A percentile compares a stretch with the other conserved stretches of the same genome.
Evolutionary conservation across 2,888 invertebrate species (phyloP).

Genomic region (Brachylomia viminalis): DNA sequence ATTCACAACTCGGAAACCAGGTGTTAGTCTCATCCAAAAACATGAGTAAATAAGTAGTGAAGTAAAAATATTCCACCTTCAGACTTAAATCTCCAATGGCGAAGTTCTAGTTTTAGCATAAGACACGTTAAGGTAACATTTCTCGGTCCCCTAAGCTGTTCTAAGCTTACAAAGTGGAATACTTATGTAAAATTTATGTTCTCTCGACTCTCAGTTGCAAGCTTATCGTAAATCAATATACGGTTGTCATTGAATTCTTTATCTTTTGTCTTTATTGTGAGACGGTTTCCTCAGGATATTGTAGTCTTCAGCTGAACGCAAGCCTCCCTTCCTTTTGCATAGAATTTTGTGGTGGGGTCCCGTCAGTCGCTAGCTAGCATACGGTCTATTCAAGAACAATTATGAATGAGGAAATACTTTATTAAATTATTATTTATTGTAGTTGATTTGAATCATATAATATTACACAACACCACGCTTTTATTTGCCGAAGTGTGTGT

Average conservation of each 20-base stretch:
- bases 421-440: background rate
- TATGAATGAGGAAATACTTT: too few relatives aligned
- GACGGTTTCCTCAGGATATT: background rate
- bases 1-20: too few relatives aligned
- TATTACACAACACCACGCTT: too few relatives aligned
- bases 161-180: slow-evolving; percentile 45
- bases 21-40: too few relatives aligned
- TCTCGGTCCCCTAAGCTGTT: slow-evolving; percentile 24
- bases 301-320: background rate
- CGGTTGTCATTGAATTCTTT: background rate
- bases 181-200: slow-evolving; percentile 55
- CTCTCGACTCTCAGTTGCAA: slow-evolving; percentile 25
- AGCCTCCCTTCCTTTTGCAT: background rate
- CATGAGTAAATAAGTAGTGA: background rate
- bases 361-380: background rate
- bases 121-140: slow-evolving; percentile 30
- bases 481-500: too few relatives aligned
- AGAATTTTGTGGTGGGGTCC: too few relatives aligned
- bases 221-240: slow-evolving; percentile 41
- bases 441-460: background rate
- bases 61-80: background rate
- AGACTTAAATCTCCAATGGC: slow-evolving; percentile 14
- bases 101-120: slow-evolving; percentile 34
- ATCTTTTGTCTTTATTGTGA: slow-evolving; percentile 6
- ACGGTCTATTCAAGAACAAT: background rate